phyloP scores from a whole-genome alignment of 30 jellyfish, hydroid and myxozoan species.

The Aurelia aurita region DNA sequence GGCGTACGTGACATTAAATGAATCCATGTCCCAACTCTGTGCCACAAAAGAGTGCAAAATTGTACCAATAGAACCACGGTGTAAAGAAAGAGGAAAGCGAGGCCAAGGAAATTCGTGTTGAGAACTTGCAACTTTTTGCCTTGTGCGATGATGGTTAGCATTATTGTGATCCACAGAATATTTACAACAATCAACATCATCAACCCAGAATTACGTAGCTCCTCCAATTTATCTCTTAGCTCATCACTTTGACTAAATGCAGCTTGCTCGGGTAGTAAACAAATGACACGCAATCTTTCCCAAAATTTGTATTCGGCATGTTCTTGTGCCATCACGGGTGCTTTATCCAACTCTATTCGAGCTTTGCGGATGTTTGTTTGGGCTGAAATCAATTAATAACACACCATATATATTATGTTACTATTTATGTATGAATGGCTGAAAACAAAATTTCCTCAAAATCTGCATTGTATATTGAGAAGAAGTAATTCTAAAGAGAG shows the following conservation, averaged over 20 bases:
- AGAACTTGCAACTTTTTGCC: conserved; percentile 89
- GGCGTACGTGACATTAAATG: conserved; percentile 96
- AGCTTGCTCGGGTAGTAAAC: conserved; percentile 96
- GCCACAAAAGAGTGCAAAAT: conserved; percentile 85
- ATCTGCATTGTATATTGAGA: too few relatives aligned
- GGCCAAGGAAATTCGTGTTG: conserved; percentile 91
- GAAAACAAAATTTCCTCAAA: too few relatives aligned
- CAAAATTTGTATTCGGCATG: conserved; percentile 74
- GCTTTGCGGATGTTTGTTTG: conserved; percentile 93
- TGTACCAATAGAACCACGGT: conserved; percentile 84
- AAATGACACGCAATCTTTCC: conserved; percentile 79
- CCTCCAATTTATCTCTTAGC: conserved; percentile 82
- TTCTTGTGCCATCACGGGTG: conserved; percentile 40
- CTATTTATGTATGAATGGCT: too few relatives aligned
- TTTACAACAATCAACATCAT: conserved; percentile 86
- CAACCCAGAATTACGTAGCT: conserved; percentile 92
- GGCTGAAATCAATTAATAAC: conserved; percentile 48
- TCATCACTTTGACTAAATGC: conserved; percentile 98
- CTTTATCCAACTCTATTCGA: conserved; percentile 74
- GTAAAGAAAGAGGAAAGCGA: conserved; percentile 77
- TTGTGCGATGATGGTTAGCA: conserved; percentile 90
- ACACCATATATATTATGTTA: too few relatives aligned
- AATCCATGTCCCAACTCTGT: conserved; percentile 93
- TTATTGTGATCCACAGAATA: conserved; percentile 88
- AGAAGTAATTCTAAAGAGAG: too few relatives aligned